Evolutionary conservation across 2,888 invertebrate genomes (phyloP).

Genomic region (Antheraea yamamai): DNA sequence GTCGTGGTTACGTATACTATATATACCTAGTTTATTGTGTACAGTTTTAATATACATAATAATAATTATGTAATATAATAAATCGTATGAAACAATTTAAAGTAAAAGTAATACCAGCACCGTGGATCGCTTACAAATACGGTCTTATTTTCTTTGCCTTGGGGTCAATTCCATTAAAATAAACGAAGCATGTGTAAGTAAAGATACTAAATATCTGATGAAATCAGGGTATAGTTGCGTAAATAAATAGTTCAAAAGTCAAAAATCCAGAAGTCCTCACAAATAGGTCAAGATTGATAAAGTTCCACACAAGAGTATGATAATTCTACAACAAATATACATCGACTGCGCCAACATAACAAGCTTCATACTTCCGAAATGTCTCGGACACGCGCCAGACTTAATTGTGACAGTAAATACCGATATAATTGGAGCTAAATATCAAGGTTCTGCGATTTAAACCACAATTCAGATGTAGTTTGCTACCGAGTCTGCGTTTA

Average conservation of each 20-base stretch:
- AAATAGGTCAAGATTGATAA: not conserved
- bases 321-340: constrained; percentile 10
- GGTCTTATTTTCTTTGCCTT: not conserved
- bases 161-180: not conserved
- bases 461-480: not conserved
- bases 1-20: not conserved
- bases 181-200: not conserved
- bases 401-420: constrained; percentile 37
- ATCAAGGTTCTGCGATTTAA: constrained; percentile 43
- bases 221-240: not conserved
- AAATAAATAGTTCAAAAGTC: not conserved
- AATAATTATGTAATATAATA: not conserved
- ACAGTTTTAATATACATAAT: not conserved
- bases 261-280: not conserved
- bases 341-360: constrained; percentile 14
- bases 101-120: not conserved
- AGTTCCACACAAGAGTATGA: not conserved
- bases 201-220: not conserved
- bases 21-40: not conserved
- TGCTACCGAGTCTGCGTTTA: not conserved
- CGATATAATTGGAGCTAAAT: constrained; percentile 43
- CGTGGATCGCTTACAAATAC: not conserved
- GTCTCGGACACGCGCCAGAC: constrained; percentile 32
- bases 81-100: not conserved
- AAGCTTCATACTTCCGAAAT: constrained; percentile 31